Evolutionary conservation across 2,888 invertebrate species (phyloP).

Genomic region (Cancer borealis): DNA sequence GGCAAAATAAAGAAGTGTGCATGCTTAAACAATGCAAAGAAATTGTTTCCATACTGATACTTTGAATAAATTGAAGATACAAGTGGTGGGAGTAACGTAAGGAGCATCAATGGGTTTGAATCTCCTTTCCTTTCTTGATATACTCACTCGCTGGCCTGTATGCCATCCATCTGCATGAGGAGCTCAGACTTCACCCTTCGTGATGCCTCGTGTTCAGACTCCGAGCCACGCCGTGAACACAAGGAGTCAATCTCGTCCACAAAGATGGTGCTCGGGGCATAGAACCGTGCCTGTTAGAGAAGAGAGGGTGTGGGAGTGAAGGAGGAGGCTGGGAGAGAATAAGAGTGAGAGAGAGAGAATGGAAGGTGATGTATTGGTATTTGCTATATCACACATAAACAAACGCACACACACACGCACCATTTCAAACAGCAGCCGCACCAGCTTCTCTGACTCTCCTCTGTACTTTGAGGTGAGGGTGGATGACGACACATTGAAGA

Average conservation of each 20-base stretch:
- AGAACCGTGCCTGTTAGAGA: slow-evolving; percentile 86
- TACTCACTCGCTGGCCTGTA: slow-evolving; percentile 83
- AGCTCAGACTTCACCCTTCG: slow-evolving; percentile 90
- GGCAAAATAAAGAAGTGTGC: not conserved
- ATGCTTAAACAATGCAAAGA: too few species aligned
- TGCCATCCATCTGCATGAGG: slow-evolving; percentile 94
- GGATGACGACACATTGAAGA: slow-evolving; percentile 92
- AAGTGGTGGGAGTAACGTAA: not conserved
- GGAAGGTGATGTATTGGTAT: not conserved
- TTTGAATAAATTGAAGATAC: not conserved
- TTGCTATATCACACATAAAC: too few species aligned
- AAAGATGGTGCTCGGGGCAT: slow-evolving; percentile 94
- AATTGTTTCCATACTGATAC: too few species aligned
- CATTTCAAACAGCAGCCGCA: slow-evolving; percentile 92
- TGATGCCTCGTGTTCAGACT: slow-evolving; percentile 93
- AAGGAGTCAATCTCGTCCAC: slow-evolving; percentile 94
- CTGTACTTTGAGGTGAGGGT: slow-evolving; percentile 92
- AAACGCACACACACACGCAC: slow-evolving; percentile 80
- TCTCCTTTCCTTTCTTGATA: not conserved
- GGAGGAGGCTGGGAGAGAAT: not conserved
- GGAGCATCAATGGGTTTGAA: not conserved
- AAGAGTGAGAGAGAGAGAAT: not conserved
- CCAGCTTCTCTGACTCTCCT: slow-evolving; percentile 94
- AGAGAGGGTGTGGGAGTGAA: not conserved
- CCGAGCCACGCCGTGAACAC: slow-evolving; percentile 89